Evolutionary conservation across 2,888 invertebrate species (phyloP).

Genomic region (Odontothrips loti): DNA sequence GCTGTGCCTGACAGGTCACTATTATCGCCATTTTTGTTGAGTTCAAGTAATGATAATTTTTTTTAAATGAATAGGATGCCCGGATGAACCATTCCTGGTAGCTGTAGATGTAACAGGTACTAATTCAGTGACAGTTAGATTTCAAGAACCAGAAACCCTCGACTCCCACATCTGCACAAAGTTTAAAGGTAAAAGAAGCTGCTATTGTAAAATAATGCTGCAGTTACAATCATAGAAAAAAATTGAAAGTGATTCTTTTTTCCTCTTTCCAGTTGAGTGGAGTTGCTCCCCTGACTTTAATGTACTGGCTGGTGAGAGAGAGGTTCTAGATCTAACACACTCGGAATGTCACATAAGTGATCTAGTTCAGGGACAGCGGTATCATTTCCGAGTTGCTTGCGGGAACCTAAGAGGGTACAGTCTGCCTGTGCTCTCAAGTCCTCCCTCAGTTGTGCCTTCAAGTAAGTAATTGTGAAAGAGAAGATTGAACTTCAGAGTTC

Average conservation of each 20-base stretch:
- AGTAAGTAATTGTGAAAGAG: slow-evolving; percentile 57
- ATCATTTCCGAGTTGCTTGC: slow-evolving; percentile 86
- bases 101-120: slow-evolving; percentile 66
- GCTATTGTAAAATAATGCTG: slow-evolving; percentile 21
- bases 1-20: background rate
- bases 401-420: slow-evolving; percentile 93
- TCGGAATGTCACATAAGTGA: slow-evolving; percentile 62
- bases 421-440: slow-evolving; percentile 67
- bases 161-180: slow-evolving; percentile 83
- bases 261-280: slow-evolving; percentile 77
- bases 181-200: slow-evolving; percentile 67
- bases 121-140: slow-evolving; percentile 62
- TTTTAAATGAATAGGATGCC: slow-evolving; percentile 55
- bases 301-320: slow-evolving; percentile 72
- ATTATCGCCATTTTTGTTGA: background rate
- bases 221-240: slow-evolving; percentile 31
- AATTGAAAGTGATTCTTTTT: slow-evolving; percentile 18
- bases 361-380: slow-evolving; percentile 77
- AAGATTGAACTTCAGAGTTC: slow-evolving; percentile 4
- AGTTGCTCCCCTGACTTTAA: slow-evolving; percentile 80
- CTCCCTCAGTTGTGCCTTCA: slow-evolving; percentile 82
- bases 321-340: slow-evolving; percentile 64
- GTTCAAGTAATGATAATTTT: background rate
- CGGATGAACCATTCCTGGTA: slow-evolving; percentile 75
- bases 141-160: slow-evolving; percentile 63